Percentiles rank a stretch among this genome's conserved stretches.
Conservation (phyloP, 2,888 invertebrate genomes). For the Leptopilina drosophilae region DNA sequence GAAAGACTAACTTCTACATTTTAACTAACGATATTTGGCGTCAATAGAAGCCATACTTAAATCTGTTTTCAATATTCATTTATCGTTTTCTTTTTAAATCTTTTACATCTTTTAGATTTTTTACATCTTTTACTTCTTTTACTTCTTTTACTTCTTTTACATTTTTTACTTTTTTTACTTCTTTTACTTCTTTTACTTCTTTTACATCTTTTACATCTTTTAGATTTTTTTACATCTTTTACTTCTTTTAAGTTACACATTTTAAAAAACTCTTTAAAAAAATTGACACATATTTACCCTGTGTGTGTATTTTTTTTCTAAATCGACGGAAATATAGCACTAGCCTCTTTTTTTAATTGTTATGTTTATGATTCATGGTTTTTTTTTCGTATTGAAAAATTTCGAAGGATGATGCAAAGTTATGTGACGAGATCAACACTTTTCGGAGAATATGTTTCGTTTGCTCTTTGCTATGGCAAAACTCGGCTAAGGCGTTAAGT, state of each 20-base stretch:
- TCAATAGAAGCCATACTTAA: conserved; percentile 31
- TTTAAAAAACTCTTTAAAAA: not conserved
- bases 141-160: not conserved
- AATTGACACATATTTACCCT: conserved; percentile 38
- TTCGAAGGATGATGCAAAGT: not conserved
- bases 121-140: too few species aligned
- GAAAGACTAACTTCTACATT: conserved; percentile 26
- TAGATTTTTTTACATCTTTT: too few species aligned
- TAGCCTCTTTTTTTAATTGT: conserved; percentile 43
- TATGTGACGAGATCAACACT: not conserved
- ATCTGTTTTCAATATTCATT: too few species aligned
- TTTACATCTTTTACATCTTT: not conserved
- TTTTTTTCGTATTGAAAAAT: conserved; percentile 3
- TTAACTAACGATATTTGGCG: conserved; percentile 34
- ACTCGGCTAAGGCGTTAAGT: conserved; percentile 74
- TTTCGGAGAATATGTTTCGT: not conserved
- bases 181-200: not conserved
- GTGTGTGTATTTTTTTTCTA: not conserved
- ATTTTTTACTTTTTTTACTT: too few species aligned
- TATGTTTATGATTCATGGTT: conserved; percentile 37
- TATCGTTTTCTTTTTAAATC: not conserved
- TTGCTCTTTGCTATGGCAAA: conserved; percentile 54
- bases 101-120: not conserved
- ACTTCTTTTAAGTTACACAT: conserved; percentile 5
- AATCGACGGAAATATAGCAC: conserved; percentile 38